These are phyloP conservation scores for Mionectes macconnelli DNA, from an alignment of 2,113 vertebrate genomes.

Conservation along the genomic window DNA sequence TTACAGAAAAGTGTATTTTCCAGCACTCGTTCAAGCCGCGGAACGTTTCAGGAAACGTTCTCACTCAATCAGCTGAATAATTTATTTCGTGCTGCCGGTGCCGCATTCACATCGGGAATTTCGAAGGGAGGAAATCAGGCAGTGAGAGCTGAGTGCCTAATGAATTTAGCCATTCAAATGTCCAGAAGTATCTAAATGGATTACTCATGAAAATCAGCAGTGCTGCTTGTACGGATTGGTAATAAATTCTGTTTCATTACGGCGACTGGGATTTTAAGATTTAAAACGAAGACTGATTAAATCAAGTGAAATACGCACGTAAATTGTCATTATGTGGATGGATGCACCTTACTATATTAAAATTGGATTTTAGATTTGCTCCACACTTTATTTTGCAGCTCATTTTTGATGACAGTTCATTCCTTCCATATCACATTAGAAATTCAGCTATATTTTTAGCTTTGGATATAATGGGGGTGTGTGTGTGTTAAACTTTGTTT, in stretches of 20 bases:
- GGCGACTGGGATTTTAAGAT: not conserved
- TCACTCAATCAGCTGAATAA: slow-evolving; percentile 19
- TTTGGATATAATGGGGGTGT: not conserved
- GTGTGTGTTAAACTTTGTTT: not conserved
- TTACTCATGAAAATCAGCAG: not conserved
- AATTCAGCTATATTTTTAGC: slow-evolving; percentile 9
- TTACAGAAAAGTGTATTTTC: not conserved
- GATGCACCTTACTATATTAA: slow-evolving; percentile 29
- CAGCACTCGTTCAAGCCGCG: not conserved
- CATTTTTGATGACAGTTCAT: not conserved
- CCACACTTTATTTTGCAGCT: slow-evolving; percentile 1
- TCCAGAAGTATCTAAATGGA: not conserved
- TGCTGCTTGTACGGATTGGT: not conserved
- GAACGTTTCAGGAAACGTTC: not conserved
- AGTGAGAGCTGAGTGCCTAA: not conserved
- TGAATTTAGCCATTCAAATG: slow-evolving; percentile 2
- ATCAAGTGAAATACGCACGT: slow-evolving; percentile 19
- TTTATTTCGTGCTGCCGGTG: not conserved
- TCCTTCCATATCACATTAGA: not conserved
- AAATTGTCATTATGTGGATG: slow-evolving; percentile 31
- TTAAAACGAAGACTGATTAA: slow-evolving; percentile 5
- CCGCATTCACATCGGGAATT: not conserved
- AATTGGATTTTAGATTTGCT: slow-evolving; percentile 45
- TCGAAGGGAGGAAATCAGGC: not conserved
- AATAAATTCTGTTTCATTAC: slow-evolving; percentile 42